Base-by-base conservation (phyloP, 2,888 invertebrate genomes). In the Dysmachus trigonus region DNA sequence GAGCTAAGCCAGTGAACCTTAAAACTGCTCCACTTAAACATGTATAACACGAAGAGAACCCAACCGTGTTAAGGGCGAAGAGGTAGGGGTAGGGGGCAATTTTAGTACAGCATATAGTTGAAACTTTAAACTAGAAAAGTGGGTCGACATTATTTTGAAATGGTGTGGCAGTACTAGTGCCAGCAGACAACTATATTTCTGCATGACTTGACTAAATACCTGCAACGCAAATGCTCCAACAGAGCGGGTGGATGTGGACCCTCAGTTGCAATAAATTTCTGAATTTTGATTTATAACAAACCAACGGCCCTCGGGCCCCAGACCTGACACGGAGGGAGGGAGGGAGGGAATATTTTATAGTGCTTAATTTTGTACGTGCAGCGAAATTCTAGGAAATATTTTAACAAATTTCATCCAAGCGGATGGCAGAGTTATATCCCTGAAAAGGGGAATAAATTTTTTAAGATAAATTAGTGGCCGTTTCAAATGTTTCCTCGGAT, bases 171-270 rank as follows among this genome's bases (percentile, higher is more conserved):
- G 62, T 62, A 8, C 35, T 6, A 62, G 35, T 71, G 33, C 35
- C 62, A 38, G 71, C 38, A 38, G 82, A 83, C 62, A 83, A 83
- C 71, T 83, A 73, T 83, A 73, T 77, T 72, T 85, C 84, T 76
- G 53, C 77, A 85, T 84, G 85, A 86, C 85, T 83, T 77, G 71
- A 76, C 85, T 85, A 87, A 87, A 86, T 83, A 83, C 83, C 82
- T 83, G 85, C 82, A 87, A 18, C 22, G 77, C 27, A 41, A 27
- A 62, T 27, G 27, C 62, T 10, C 62, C 27, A 62, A 7, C 62
- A 27, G 1, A 22, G n/a, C n/a, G 62, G 62, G 62, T 62, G 62
- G 18, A 62, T 62, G 62, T 62, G 27, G 62, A 85, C 85, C 85
- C 79, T 81, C 35, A 30, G 27, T n/a, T 72, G 74, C 73, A 79